Percentiles rank a stretch among this genome's conserved stretches.
phyloP scores from a whole-genome alignment of 2,888 invertebrate genomes.

The Yponomeuta plumbellus region DNA sequence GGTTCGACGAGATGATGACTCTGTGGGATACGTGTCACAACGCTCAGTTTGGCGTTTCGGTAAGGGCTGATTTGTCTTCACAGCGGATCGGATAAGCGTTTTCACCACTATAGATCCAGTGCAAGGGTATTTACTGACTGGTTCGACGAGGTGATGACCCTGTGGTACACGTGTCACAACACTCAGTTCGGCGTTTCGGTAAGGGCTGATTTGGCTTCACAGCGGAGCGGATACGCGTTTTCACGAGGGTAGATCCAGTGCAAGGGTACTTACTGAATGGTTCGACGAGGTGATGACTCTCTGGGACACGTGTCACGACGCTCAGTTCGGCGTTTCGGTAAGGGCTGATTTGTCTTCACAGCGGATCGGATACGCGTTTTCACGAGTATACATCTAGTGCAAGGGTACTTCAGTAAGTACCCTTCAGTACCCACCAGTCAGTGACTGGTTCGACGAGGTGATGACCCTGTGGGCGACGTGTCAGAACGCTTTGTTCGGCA shows the following conservation, averaged over 20 bases:
- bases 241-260: too few species aligned
- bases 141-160: conserved; percentile 85
- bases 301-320: conserved; percentile 87
- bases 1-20: conserved; percentile 87
- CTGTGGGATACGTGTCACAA: conserved; percentile 88
- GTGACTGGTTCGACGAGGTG: conserved; percentile 89
- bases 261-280: too few species aligned
- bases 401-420: too few species aligned
- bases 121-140: too few species aligned
- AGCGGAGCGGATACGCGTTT: too few species aligned
- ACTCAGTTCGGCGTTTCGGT: conserved; percentile 78
- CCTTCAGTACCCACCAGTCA: too few species aligned
- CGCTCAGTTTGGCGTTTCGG: conserved; percentile 78
- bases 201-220: conserved; percentile 24
- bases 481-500: conserved; percentile 83
- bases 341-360: conserved; percentile 25
- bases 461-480: conserved; percentile 87
- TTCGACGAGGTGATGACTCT: conserved; percentile 85
- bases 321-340: conserved; percentile 78
- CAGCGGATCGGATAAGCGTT: too few species aligned
- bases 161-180: conserved; percentile 88
- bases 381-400: too few species aligned
- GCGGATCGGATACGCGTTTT: too few species aligned
- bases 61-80: conserved; percentile 30
- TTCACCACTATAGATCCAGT: too few species aligned